Evolutionary conservation across 1,140 invertebrate genomes (phyloP).

Genomic region (Penaeus indicus): DNA sequence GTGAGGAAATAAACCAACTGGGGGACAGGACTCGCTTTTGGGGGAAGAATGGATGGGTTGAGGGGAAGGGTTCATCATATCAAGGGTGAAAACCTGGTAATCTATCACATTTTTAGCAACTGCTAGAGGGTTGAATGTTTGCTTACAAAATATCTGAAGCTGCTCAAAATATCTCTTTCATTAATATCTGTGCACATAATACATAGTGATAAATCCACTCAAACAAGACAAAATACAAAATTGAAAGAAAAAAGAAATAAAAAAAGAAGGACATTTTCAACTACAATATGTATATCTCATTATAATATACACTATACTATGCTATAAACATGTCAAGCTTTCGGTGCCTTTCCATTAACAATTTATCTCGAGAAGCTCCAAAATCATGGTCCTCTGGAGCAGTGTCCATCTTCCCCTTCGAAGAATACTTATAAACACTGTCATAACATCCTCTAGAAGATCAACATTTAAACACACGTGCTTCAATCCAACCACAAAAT

Average conservation of each 20-base stretch:
- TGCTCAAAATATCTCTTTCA: neutral
- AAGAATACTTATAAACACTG: too few relatives aligned
- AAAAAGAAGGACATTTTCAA: conserved; percentile 1
- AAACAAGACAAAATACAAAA: conserved; percentile 47
- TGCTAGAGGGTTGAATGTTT: conserved; percentile 27
- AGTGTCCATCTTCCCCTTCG: too few relatives aligned
- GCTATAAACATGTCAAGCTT: conserved; percentile 46
- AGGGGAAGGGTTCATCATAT: neutral
- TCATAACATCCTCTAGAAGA: neutral
- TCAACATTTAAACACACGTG: neutral
- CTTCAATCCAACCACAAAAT: conserved; percentile 24
- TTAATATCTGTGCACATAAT: neutral
- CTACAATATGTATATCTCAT: conserved; percentile 35
- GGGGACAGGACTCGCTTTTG: neutral
- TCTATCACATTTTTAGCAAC: conserved; percentile 43
- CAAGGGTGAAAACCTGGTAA: conserved; percentile 16
- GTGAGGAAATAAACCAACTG: too few relatives aligned
- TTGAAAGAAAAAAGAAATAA: conserved; percentile 30
- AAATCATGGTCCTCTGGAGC: too few relatives aligned
- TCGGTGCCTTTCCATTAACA: neutral
- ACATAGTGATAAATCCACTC: neutral
- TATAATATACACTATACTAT: conserved; percentile 41
- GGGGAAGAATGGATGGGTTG: neutral
- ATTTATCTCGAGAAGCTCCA: neutral
- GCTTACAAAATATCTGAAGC: conserved; percentile 21